Conservation (phyloP, 2,113 vertebrate genomes). For the Spea bombifrons region DNA sequence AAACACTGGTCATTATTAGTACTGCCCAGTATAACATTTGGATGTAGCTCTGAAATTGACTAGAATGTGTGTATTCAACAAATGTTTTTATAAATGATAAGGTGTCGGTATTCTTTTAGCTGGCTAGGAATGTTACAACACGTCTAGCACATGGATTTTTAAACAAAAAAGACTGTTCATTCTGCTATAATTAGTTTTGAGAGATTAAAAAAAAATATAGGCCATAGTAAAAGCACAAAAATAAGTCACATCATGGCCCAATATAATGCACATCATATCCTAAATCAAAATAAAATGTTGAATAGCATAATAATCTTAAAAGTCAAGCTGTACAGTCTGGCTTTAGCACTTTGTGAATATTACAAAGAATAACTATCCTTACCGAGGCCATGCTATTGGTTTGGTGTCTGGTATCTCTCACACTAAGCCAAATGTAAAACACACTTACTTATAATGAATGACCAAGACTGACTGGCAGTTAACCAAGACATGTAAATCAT, state of each 20-base stretch:
- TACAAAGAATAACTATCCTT: slow-evolving; percentile 28
- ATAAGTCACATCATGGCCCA: neutral
- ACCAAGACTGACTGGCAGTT: slow-evolving; percentile 37
- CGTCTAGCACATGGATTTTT: neutral
- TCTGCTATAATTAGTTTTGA: neutral
- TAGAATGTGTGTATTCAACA: no score
- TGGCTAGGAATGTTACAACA: neutral
- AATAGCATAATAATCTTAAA: neutral
- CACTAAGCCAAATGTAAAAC: slow-evolving; percentile 55
- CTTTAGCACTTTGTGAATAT: slow-evolving; percentile 6
- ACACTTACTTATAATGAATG: slow-evolving; percentile 43
- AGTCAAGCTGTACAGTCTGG: neutral
- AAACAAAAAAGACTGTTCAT: neutral
- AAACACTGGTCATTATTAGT: no score
- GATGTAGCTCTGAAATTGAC: no score
- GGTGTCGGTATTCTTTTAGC: neutral
- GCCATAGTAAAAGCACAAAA: neutral
- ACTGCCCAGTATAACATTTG: no score
- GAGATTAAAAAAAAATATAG: neutral
- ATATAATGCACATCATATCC: neutral
- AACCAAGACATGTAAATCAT: slow-evolving; percentile 22
- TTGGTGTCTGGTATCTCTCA: slow-evolving; percentile 49
- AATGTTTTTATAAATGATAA: no score
- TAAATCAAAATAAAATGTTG: neutral
- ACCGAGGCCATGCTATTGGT: slow-evolving; percentile 32